These are phyloP conservation scores for Diphyllodes magnificus DNA, from an alignment of 2,113 vertebrate genomes.

Conservation along the genomic window DNA sequence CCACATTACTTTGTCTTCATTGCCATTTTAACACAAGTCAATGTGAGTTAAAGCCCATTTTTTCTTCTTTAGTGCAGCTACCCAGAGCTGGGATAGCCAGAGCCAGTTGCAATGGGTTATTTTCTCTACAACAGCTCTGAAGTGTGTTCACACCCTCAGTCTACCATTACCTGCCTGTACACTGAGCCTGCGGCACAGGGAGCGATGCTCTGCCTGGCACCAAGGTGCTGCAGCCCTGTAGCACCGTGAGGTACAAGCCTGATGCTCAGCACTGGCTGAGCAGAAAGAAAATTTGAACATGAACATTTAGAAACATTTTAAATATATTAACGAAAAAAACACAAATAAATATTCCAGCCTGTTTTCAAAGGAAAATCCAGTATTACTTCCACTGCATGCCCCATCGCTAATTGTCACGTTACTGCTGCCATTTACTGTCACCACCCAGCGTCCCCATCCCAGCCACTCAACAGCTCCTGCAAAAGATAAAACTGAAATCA, in stretches of 20 bases:
- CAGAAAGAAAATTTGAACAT: not conserved
- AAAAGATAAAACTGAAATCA: not conserved
- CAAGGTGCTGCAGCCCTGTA: not conserved
- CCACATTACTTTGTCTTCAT: not conserved
- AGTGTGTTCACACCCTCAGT: not conserved
- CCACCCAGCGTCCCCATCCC: not conserved
- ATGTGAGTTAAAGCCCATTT: not conserved
- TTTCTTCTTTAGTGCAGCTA: not conserved
- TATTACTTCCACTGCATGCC: not conserved
- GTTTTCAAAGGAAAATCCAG: not conserved
- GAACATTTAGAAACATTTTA: not conserved
- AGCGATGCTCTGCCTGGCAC: not conserved
- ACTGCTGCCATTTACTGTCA: not conserved
- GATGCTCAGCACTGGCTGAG: not conserved
- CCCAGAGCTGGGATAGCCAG: not conserved
- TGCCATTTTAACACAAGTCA: not conserved
- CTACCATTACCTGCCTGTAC: not conserved
- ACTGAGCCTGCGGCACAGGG: not conserved
- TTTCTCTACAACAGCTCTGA: not conserved
- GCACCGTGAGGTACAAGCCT: fast-evolving
- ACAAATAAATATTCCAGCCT: not conserved
- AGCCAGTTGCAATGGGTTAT: not conserved
- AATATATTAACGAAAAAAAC: not conserved
- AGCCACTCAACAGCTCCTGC: not conserved
- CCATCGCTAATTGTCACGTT: fast-evolving